Base-by-base conservation (phyloP, 2,888 invertebrate species). In the Drosophila buzzatii region DNA sequence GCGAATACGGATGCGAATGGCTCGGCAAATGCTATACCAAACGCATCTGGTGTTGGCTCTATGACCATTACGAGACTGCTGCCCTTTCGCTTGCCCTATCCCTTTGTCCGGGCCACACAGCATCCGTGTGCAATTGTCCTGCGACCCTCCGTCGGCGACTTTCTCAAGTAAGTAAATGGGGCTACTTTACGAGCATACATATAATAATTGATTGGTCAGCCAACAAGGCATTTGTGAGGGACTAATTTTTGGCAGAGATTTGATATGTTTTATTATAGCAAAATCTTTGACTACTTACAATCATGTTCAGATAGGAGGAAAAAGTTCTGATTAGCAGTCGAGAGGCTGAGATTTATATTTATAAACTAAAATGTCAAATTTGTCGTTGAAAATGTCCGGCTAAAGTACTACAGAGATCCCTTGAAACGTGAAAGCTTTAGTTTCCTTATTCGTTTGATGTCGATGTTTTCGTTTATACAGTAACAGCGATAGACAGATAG, bases 121-220 rank as follows among this genome's bases (percentile, higher is more conserved):
- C 95, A 96, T 93, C 96, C 96, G 39, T 96, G 97, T 89, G 95
- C 97, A 53, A 95, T 98, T 82, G 95, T 98, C 49, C 95, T 98
- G 92, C 97, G 97, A 92, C 98, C 98, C 65, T 97, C 98, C 5
- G 94, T 94, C 73, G 98, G 98, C 58, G 96, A 96, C 94, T 98
- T 98, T 93, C 94, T 98, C 67, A 96, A 97, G 97, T 97, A 94
- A 95, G 95, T 94, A 70, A 41, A 68, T 31, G 16, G 14, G 10
- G 14, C 12, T 39, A 35, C 56, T 45, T 55, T 42, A 23, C 23
- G 18, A 10, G 18, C 65, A 27, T 10, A 33, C 65, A 27, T 10
- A 33, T 10, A 9, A 9, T 37, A 16, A 39, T 39, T 41, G 33
- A 37, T 33, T 37, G 53, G 9, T 12, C 18, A 6, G 0, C 3